phyloP scores from a whole-genome alignment of 2,797 vertebrate species.

The Hephaestus fuliginosus region DNA sequence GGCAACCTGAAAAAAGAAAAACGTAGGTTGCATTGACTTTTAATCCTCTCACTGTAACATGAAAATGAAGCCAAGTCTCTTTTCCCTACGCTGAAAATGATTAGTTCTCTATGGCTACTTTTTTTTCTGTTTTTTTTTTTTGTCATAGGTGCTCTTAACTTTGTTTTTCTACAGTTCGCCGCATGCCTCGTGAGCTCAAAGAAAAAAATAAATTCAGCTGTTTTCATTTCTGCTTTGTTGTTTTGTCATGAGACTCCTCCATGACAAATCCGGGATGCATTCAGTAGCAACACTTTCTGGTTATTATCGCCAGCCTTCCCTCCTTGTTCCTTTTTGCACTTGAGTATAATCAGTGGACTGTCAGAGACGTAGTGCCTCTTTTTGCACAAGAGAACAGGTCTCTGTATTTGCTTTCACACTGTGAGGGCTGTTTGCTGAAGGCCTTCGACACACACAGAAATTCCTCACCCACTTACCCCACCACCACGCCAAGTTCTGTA shows the following conservation, averaged over 20 bases:
- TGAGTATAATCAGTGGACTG: slow-evolving; percentile 21
- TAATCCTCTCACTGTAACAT: slow-evolving; percentile 53
- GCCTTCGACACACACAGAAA: slow-evolving; percentile 81
- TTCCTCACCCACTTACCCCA: slow-evolving; percentile 83
- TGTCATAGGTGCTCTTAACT: background rate
- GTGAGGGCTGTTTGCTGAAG: slow-evolving; percentile 83
- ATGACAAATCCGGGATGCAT: background rate
- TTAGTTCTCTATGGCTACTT: slow-evolving; percentile 4
- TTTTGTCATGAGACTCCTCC: slow-evolving; percentile 9
- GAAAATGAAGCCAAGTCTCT: slow-evolving; percentile 28
- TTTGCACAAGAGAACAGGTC: slow-evolving; percentile 37
- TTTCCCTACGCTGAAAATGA: slow-evolving; percentile 15
- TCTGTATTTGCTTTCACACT: slow-evolving; percentile 72
- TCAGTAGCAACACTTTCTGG: background rate
- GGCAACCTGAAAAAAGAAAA: slow-evolving; percentile 32
- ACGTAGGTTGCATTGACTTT: slow-evolving; percentile 39
- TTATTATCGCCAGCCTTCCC: background rate
- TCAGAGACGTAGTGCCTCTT: slow-evolving; percentile 5
- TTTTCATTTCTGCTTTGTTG: slow-evolving; percentile 45
- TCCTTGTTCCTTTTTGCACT: slow-evolving; percentile 2
- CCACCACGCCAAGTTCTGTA: slow-evolving; percentile 47
- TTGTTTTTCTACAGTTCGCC: background rate
- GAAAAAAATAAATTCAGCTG: slow-evolving; percentile 9
- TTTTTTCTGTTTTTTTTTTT: background rate
- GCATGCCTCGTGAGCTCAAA: slow-evolving; percentile 4